A percentile compares a stretch with the other conserved stretches of the same genome.
These are phyloP conservation scores for Mercenaria mercenaria DNA, from an alignment of 1,140 invertebrate species.

Conservation along the genomic window DNA sequence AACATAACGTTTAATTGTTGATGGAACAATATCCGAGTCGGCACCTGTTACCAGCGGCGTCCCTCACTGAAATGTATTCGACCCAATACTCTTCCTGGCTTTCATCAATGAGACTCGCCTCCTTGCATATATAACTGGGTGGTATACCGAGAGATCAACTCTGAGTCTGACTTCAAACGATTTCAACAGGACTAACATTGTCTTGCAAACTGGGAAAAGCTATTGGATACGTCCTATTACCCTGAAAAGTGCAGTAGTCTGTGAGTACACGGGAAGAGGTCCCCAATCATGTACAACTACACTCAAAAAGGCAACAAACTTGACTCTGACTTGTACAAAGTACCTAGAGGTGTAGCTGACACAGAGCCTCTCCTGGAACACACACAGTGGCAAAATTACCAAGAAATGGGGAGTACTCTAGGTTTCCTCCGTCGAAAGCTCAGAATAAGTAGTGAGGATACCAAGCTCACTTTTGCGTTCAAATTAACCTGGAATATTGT, in stretches of 20 bases:
- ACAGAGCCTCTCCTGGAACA: too few species aligned
- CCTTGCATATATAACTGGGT: constrained; percentile 58
- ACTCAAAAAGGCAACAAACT: constrained; percentile 8
- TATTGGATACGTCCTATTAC: constrained; percentile 55
- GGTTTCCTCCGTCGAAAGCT: constrained; percentile 54
- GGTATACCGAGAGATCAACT: not conserved
- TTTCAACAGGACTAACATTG: constrained; percentile 25
- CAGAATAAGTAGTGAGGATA: too few species aligned
- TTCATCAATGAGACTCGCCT: constrained; percentile 57
- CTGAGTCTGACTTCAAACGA: not conserved
- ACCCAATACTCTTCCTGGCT: not conserved
- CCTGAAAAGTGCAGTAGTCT: constrained; percentile 49
- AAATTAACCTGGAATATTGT: not conserved
- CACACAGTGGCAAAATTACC: not conserved
- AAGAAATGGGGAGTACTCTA: not conserved
- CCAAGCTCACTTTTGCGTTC: not conserved
- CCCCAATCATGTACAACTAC: not conserved
- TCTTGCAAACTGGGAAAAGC: constrained; percentile 20
- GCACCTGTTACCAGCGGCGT: constrained; percentile 35
- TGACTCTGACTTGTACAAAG: not conserved
- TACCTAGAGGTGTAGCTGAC: constrained; percentile 5
- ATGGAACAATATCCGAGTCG: not conserved
- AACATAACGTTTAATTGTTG: constrained; percentile 10
- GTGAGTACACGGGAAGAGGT: constrained; percentile 28
- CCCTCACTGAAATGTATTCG: constrained; percentile 39